Conservation (phyloP, 2,797 vertebrate species). For the Myotis daubentonii region DNA sequence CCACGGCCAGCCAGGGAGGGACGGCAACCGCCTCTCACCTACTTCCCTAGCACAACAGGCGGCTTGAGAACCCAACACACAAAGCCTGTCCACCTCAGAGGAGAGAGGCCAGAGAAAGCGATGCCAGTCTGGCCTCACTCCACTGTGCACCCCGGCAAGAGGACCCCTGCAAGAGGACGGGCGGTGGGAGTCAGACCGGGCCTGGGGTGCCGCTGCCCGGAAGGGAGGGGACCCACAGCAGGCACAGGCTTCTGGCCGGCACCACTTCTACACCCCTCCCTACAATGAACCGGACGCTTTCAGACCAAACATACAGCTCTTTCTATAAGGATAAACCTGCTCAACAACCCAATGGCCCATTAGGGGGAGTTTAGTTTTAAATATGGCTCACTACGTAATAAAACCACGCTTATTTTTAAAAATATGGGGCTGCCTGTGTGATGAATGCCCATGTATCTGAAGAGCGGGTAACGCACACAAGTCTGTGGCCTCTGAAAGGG, state of each 20-base stretch:
- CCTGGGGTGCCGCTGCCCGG: neutral
- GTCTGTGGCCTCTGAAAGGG: neutral
- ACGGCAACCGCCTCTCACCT: neutral
- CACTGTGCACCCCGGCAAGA: neutral
- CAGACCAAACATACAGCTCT: neutral
- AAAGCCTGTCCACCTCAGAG: neutral
- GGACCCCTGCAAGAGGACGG: neutral
- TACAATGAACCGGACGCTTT: neutral
- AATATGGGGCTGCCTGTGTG: neutral
- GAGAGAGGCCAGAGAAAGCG: neutral
- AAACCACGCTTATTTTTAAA: neutral
- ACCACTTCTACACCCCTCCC: neutral
- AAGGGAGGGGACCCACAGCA: neutral
- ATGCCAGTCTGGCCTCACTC: rapidly evolving
- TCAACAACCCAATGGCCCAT: neutral
- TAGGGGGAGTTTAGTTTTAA: neutral
- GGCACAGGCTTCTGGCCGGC: neutral
- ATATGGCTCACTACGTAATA: neutral
- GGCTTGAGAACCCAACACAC: neutral
- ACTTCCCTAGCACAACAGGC: neutral
- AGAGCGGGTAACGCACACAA: neutral
- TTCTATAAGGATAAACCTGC: neutral
- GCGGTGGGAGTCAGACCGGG: neutral
- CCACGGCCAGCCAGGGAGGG: neutral
- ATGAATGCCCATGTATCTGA: neutral